Base-by-base conservation (phyloP, 1,140 invertebrate genomes). In the Aleiodes sp. region DNA sequence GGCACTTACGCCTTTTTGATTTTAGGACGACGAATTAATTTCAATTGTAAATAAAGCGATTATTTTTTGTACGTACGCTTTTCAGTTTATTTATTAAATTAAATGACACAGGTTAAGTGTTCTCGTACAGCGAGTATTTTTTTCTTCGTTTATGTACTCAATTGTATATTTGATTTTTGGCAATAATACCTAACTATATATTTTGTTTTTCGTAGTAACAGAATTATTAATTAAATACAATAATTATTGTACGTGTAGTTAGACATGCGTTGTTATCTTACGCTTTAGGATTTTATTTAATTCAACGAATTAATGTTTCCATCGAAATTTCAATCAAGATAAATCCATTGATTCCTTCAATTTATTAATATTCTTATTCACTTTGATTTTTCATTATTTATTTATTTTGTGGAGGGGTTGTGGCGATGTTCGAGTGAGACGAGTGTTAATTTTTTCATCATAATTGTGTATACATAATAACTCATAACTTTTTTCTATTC, bases 31-130 rank as follows among this genome's bases (percentile, higher is more conserved):
- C n/a, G n/a, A n/a, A n/a, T n/a, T n/a, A n/a, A n/a, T n/a, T n/a
- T n/a, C n/a, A n/a, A n/a, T n/a, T n/a, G n/a, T n/a, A n/a, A n/a
- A n/a, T n/a, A n/a, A n/a, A n/a, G n/a, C n/a, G n/a, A n/a, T n/a
- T n/a, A n/a, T 62, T 46, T 60, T 80, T 82, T 78, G 80, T 84
- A 86, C 80, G 80, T 85, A 84, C 83, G 82, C 77, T 76, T 85
- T 86, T 85, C 75, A 83, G 76, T 84, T 86, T 86, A 85, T 85
- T 85, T n/a, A 85, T 86, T 85, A 86, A 86, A 84, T 85, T 84
- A 85, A 82, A 81, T 73, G 78, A 83, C 83, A 86, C 80, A 83
- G 80, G 76, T 83, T 83, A 85, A 84, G 82, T 81, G 78, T 83
- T 82, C 84, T 82, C 77, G 77, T 86, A 84, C 81, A 84, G 78